Percentiles rank a stretch among this genome's conserved stretches.
phyloP scores from a whole-genome alignment of 1,140 invertebrate genomes.

The Aplysia californica region DNA sequence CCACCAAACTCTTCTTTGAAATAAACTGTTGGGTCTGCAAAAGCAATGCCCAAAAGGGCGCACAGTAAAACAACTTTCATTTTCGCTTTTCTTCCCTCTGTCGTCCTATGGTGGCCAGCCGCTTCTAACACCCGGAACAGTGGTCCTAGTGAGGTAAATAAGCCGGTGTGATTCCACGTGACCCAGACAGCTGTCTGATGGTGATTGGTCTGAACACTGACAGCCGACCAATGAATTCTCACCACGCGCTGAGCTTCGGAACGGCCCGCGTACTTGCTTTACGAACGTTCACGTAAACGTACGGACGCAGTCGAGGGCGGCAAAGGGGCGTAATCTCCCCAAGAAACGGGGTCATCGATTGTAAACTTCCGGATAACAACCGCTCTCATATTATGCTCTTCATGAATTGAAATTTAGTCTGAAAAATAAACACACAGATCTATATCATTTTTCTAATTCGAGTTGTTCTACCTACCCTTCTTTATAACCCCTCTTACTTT shows the following conservation, averaged over 20 bases:
- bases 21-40: slow-evolving; percentile 52
- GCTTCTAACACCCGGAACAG: not conserved
- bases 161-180: slow-evolving; percentile 51
- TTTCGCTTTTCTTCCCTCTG: not conserved
- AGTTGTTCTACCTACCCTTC: too few species aligned
- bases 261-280: slow-evolving; percentile 30
- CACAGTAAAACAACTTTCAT: slow-evolving; percentile 43
- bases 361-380: not conserved
- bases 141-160: slow-evolving; percentile 12
- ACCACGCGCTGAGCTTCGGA: slow-evolving; percentile 59
- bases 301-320: not conserved
- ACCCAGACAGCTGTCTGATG: slow-evolving; percentile 59
- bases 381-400: too few species aligned
- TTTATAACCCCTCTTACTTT: too few species aligned
- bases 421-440: too few species aligned
- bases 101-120: not conserved
- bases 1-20: slow-evolving; percentile 62
- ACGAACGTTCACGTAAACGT: slow-evolving; percentile 17
- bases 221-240: slow-evolving; percentile 53
- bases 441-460: too few species aligned
- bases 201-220: slow-evolving; percentile 50
- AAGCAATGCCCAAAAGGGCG: slow-evolving; percentile 45
- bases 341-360: not conserved
- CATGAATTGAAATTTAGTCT: too few species aligned
- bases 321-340: not conserved